A percentile compares a stretch with the other conserved stretches of the same genome.
These are phyloP conservation scores for Phrynocephalus versicolor DNA, from an alignment of 2,113 vertebrate species.

Conservation along the genomic window DNA sequence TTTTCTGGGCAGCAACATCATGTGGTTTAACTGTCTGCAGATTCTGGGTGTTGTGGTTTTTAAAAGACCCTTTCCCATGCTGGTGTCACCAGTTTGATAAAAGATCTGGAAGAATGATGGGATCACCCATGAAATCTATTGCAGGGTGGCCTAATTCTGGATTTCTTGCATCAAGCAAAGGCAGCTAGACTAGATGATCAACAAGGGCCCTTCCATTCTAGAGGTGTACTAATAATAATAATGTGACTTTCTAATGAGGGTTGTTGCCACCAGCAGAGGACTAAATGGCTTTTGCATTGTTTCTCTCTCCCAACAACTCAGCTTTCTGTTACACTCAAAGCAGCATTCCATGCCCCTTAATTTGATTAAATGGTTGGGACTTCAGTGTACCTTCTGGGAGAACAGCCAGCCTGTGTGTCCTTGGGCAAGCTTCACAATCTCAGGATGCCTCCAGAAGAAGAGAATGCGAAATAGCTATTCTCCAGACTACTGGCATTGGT, in stretches of 20 bases:
- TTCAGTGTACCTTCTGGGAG: too few relatives aligned
- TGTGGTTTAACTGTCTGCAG: too few relatives aligned
- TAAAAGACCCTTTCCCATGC: too few relatives aligned
- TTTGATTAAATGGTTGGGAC: neutral
- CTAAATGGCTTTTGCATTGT: neutral
- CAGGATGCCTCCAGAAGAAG: too few relatives aligned
- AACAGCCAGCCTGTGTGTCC: too few relatives aligned
- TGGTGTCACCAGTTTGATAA: too few relatives aligned
- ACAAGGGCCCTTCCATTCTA: neutral
- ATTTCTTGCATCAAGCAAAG: neutral
- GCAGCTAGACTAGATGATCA: neutral
- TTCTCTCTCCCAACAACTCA: conserved; percentile 2
- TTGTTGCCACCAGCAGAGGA: neutral
- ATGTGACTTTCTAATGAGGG: conserved; percentile 16
- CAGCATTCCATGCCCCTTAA: neutral
- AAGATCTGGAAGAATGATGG: too few relatives aligned
- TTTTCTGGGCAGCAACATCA: too few relatives aligned
- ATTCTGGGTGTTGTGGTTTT: too few relatives aligned
- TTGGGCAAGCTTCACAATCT: too few relatives aligned
- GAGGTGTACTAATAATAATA: neutral
- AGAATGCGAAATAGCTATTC: neutral
- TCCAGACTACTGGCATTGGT: neutral
- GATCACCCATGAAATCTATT: too few relatives aligned
- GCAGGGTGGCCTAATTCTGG: neutral
- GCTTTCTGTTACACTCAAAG: neutral